These are phyloP conservation scores for Dendrolimus punctatus DNA, from an alignment of 1,140 invertebrate species.

Conservation along the genomic window DNA sequence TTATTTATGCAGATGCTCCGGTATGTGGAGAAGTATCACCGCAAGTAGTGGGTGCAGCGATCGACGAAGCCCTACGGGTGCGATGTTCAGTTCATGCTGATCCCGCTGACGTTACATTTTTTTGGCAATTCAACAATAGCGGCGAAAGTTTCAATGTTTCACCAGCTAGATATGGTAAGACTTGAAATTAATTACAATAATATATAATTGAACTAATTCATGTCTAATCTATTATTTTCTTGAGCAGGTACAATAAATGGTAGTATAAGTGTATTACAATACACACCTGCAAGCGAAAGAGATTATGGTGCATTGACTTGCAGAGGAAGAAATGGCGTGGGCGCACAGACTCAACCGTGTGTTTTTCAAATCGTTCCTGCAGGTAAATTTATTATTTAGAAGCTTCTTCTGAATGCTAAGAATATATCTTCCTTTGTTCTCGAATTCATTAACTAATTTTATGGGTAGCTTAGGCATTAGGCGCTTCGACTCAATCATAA, in stretches of 20 bases:
- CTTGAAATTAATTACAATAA: constrained; percentile 1
- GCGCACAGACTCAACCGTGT: constrained; percentile 87
- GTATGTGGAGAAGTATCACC: constrained; percentile 81
- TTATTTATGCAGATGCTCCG: constrained; percentile 78
- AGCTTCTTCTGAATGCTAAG: neutral
- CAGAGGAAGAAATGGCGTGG: constrained; percentile 87
- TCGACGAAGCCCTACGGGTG: constrained; percentile 86
- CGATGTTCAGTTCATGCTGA: constrained; percentile 89
- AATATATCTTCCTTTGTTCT: neutral
- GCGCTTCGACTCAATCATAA: too few species aligned
- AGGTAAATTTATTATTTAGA: constrained; percentile 73
- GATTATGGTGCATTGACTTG: constrained; percentile 89
- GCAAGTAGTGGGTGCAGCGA: constrained; percentile 84
- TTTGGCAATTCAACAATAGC: constrained; percentile 92
- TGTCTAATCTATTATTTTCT: neutral
- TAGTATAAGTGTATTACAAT: constrained; percentile 84
- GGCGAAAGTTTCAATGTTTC: constrained; percentile 87
- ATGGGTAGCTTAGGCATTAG: too few species aligned
- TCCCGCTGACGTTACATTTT: constrained; percentile 85
- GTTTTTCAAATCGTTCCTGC: constrained; percentile 91
- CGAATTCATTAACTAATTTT: too few species aligned
- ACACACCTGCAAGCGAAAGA: constrained; percentile 83
- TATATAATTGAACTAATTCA: neutral
- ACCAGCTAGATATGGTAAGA: constrained; percentile 73
- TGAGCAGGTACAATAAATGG: constrained; percentile 53